Percentiles rank a stretch among this genome's conserved stretches.
These are phyloP conservation scores for Parnassius orleans DNA, from an alignment of 2,888 invertebrate species.

Conservation along the genomic window DNA sequence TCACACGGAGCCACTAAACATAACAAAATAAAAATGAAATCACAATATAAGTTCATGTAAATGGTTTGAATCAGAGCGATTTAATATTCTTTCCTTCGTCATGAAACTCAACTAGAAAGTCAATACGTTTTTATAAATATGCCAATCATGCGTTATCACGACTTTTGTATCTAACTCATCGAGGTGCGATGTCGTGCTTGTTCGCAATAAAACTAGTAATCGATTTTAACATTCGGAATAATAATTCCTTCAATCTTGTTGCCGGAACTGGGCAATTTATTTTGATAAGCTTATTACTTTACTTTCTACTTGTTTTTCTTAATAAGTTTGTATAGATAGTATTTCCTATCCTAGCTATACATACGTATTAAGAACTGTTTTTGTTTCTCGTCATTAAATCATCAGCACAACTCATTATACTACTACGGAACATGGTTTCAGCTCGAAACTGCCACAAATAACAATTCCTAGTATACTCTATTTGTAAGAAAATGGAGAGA, in stretches of 20 bases:
- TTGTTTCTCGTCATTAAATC: no score
- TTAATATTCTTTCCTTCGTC: constrained; percentile 26
- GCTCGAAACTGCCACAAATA: no score
- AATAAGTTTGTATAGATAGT: no score
- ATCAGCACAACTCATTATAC: no score
- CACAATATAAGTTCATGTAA: not conserved
- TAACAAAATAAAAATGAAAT: no score
- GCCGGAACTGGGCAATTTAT: constrained; percentile 21
- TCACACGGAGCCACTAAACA: no score
- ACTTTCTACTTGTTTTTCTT: no score
- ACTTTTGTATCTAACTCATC: constrained; percentile 40
- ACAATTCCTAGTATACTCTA: no score
- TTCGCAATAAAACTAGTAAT: constrained; percentile 53
- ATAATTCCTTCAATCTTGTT: constrained; percentile 37
- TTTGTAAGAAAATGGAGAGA: no score
- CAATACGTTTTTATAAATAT: constrained; percentile 41
- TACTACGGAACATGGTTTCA: no score
- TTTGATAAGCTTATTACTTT: not conserved
- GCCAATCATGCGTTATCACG: constrained; percentile 33
- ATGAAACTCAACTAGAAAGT: constrained; percentile 34
- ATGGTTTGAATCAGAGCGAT: constrained; percentile 4
- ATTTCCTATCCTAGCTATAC: no score
- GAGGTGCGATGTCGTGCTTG: constrained; percentile 48
- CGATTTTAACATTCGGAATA: constrained; percentile 45
- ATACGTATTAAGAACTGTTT: no score